Conservation (phyloP, 2,113 vertebrate genomes). For the Tragelaphus imberbis region DNA sequence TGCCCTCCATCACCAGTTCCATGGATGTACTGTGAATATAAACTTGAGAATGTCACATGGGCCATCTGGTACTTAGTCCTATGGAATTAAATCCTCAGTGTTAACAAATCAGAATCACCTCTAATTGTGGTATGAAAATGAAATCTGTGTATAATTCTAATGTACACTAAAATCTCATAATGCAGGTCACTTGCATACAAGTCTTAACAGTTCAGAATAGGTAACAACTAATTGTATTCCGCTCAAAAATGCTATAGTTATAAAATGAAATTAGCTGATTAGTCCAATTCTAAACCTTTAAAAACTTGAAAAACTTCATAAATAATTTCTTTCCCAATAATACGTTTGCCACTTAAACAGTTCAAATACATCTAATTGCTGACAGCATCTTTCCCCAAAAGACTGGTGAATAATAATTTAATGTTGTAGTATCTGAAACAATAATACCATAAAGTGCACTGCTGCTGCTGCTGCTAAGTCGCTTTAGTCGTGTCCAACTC, state of each 20-base stretch:
- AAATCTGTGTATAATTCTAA: background rate
- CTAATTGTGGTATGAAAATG: background rate
- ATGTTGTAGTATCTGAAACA: background rate
- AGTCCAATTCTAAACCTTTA: background rate
- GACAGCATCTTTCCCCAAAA: background rate
- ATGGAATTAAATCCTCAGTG: background rate
- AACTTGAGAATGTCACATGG: background rate
- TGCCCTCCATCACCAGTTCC: background rate
- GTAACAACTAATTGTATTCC: background rate
- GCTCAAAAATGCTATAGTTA: background rate
- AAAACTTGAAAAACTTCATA: slow-evolving; percentile 3
- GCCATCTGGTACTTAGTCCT: background rate
- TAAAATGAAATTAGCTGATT: background rate
- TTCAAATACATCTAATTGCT: background rate
- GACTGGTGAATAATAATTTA: background rate
- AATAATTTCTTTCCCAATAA: background rate
- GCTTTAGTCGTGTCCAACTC: too few species aligned
- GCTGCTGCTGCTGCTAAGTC: background rate
- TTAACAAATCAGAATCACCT: background rate
- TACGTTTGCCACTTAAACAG: background rate
- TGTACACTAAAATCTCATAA: background rate
- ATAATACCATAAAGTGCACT: background rate
- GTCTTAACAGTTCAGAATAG: background rate
- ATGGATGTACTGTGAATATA: background rate
- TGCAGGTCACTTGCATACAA: background rate